Evolutionary conservation across 2,888 invertebrate species (phyloP).

Genomic region (Pollenia angustigena): DNA sequence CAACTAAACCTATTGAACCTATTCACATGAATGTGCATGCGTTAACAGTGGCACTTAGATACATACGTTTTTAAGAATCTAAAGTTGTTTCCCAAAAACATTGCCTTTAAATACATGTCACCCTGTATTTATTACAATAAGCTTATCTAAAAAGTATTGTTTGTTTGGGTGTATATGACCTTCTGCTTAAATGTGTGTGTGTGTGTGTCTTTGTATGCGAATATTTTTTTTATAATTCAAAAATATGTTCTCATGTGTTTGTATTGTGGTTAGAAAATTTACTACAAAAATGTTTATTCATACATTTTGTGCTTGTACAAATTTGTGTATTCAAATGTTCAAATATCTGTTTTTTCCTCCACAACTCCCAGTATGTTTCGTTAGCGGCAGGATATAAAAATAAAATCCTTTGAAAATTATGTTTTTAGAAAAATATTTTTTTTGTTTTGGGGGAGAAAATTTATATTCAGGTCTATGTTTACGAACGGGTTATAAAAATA

Average conservation of each 20-base stretch:
- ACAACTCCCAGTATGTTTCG: not conserved
- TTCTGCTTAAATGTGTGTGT: not conserved
- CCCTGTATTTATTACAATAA: not conserved
- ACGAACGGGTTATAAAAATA: conserved; percentile 45
- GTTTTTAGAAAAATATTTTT: conserved; percentile 28
- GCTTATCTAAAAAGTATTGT: not conserved
- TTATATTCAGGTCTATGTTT: conserved; percentile 49
- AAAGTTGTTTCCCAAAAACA: not conserved
- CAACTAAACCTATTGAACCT: conserved; percentile 31
- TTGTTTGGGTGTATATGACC: too few species aligned
- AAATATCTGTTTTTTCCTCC: conserved; percentile 13
- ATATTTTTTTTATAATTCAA: not conserved
- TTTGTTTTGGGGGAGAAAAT: not conserved
- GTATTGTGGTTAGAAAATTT: conserved; percentile 53
- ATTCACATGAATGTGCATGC: not conserved
- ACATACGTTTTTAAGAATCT: too few species aligned
- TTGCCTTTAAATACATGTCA: not conserved
- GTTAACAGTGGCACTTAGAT: not conserved
- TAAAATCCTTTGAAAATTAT: conserved; percentile 59
- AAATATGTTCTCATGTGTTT: conserved; percentile 44
- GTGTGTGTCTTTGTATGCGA: not conserved
- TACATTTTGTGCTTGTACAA: conserved; percentile 14
- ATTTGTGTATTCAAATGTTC: conserved; percentile 35
- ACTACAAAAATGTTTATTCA: conserved; percentile 36
- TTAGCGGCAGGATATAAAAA: conserved; percentile 27